Evolutionary conservation across 2,888 invertebrate genomes (phyloP), one percentile per base, ranked within the genome.

Genomic region (Limnephilus lunatus): DNA sequence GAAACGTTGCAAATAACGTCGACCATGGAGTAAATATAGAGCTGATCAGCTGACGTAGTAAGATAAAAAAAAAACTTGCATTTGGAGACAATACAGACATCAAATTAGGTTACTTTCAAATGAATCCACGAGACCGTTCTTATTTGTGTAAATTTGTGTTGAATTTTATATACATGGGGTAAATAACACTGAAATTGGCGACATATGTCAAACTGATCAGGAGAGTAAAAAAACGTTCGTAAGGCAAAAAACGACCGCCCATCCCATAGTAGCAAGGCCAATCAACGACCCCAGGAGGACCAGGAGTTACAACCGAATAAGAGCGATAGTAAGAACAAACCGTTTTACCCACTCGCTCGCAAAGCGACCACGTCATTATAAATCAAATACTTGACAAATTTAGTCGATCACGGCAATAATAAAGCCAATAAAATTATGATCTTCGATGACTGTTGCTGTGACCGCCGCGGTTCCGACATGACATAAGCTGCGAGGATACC

Each of bases 41-140:
- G 89, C 31, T 91, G 92, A 92, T 92, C 92, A 92, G 92, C 92
- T 92, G 92, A 92, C 92, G 92, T 92, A 91, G 85, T 68, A 89
- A 32, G 91, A 91, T 91, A 81, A 83, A 91, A 91, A 91, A 91
- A 91, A 89, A 68, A n/a, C 80, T 31, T 68, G 15, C 30, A n/a
- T 19, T 35, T 14, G 19, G 80, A 89, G 68, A 89, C 88, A 81
- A 89, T 81, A 89, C 80, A 48, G 19, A 86, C n/a, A 48, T 31
- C 31, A 35, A 89, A 91, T 91, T 87, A 88, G 91, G 91, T 91
- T 91, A 88, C 87, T 87, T 91, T 81, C 91, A 91, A 88, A 83
- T 88, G 48, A 31, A 39, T 91, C 15, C 14, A 39, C 39, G 88
- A n/a, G 35, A 89, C 68, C n/a, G n/a, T n/a, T 31, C 35, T 80